These are phyloP conservation scores for Macrosoma leucophasiata DNA, from an alignment of 2,888 invertebrate genomes.

Conservation along the genomic window DNA sequence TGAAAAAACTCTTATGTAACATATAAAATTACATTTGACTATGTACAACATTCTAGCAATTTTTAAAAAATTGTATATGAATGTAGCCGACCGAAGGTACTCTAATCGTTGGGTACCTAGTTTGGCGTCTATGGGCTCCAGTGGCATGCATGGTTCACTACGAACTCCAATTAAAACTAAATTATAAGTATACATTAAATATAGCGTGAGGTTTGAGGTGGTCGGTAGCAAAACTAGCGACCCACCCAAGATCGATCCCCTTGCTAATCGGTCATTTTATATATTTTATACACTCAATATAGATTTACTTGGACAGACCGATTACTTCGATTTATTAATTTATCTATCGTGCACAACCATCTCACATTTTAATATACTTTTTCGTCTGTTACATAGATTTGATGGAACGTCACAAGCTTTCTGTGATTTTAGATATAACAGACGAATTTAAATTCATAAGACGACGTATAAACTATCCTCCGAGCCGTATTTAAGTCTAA, in stretches of 20 bases:
- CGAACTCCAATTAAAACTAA: slow-evolving; percentile 49
- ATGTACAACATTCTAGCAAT: slow-evolving; percentile 69
- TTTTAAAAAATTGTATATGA: slow-evolving; percentile 24
- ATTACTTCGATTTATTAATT: slow-evolving; percentile 51
- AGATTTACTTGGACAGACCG: slow-evolving; percentile 57
- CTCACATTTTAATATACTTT: slow-evolving; percentile 60
- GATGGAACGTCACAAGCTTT: too few species aligned
- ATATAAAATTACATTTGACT: slow-evolving; percentile 72
- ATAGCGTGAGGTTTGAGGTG: slow-evolving; percentile 23
- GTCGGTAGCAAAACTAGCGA: slow-evolving; percentile 7
- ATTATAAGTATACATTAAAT: slow-evolving; percentile 23
- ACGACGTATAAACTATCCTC: too few species aligned
- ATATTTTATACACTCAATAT: slow-evolving; percentile 18
- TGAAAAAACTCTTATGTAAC: slow-evolving; percentile 65
- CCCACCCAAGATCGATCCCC: too few species aligned
- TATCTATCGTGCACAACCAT: slow-evolving; percentile 74
- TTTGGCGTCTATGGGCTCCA: slow-evolving; percentile 54
- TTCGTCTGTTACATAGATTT: too few species aligned
- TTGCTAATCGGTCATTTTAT: too few species aligned
- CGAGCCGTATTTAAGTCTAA: too few species aligned
- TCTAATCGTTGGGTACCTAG: slow-evolving; percentile 57
- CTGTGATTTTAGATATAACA: too few species aligned
- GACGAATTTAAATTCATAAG: too few species aligned
- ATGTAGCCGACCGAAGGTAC: slow-evolving; percentile 32
- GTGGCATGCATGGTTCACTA: slow-evolving; percentile 57